Conservation (phyloP, 2,113 vertebrate species). For the Leptodactylus fuscus region DNA sequence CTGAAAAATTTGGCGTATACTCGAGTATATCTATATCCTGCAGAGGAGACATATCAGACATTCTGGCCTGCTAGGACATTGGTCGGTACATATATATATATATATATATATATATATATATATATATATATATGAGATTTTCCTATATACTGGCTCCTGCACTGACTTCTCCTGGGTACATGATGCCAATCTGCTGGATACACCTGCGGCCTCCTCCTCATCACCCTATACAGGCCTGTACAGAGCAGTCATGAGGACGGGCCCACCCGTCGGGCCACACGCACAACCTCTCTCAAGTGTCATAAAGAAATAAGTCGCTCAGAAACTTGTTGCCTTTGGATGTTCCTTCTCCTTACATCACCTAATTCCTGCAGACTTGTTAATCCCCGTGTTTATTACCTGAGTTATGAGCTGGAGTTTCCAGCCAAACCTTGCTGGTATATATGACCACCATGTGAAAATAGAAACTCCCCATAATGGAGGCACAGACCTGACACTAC, state of each 20-base stretch:
- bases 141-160: not conserved
- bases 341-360: slow-evolving; percentile 6
- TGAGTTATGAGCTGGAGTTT: slow-evolving; percentile 23
- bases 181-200: too few relatives aligned
- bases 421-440: slow-evolving; percentile 10
- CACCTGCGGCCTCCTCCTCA: not conserved
- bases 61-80: too few relatives aligned
- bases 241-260: not conserved
- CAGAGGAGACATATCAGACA: too few relatives aligned
- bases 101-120: too few relatives aligned
- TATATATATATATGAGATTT: not conserved
- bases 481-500: not conserved
- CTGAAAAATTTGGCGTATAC: too few relatives aligned
- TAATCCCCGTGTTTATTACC: slow-evolving; percentile 51
- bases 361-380: slow-evolving; percentile 39
- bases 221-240: not conserved
- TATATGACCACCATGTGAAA: not conserved
- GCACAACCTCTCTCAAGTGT: not conserved
- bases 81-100: not conserved
- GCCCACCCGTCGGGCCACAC: not conserved
- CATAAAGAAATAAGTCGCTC: not conserved
- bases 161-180: not conserved
- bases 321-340: slow-evolving; percentile 24
- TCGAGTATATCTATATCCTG: too few relatives aligned
- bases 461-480: not conserved